phyloP scores from a whole-genome alignment of 1,140 invertebrate species.

The Aporrectodea caliginosa region DNA sequence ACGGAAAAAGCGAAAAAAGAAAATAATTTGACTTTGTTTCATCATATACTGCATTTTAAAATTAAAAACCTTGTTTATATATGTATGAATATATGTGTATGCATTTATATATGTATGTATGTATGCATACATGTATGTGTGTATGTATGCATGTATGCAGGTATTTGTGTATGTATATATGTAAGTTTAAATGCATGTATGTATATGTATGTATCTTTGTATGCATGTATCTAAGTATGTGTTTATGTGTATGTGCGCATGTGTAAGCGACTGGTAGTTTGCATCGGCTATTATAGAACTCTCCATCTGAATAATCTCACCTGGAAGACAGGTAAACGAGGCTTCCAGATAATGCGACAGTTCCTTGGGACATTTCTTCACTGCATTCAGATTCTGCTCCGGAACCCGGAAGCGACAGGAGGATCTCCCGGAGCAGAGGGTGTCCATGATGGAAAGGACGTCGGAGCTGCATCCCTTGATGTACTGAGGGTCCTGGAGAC shows the following conservation, averaged over 20 bases:
- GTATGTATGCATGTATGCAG: too few relatives aligned
- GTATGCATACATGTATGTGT: background rate
- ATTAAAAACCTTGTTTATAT: background rate
- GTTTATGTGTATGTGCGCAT: too few relatives aligned
- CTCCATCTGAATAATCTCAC: background rate
- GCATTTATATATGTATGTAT: background rate
- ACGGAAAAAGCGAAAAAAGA: too few relatives aligned
- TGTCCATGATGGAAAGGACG: constrained; percentile 24
- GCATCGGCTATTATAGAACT: too few relatives aligned
- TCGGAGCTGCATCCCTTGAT: constrained; percentile 22
- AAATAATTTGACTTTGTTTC: too few relatives aligned
- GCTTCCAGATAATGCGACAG: constrained; percentile 22
- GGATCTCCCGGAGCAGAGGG: constrained; percentile 23
- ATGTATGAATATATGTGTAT: background rate
- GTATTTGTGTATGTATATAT: too few relatives aligned
- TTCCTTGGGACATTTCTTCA: constrained; percentile 27
- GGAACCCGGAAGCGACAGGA: constrained; percentile 24
- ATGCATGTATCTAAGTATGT: too few relatives aligned
- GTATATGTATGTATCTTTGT: background rate
- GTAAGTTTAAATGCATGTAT: too few relatives aligned
- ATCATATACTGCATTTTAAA: too few relatives aligned
- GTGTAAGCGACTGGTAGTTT: too few relatives aligned
- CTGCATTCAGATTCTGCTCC: constrained; percentile 1
- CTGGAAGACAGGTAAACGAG: constrained; percentile 25
- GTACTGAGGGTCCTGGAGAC: background rate